These are phyloP conservation scores for Euclidia mi DNA, from an alignment of 2,888 invertebrate species.

Conservation along the genomic window DNA sequence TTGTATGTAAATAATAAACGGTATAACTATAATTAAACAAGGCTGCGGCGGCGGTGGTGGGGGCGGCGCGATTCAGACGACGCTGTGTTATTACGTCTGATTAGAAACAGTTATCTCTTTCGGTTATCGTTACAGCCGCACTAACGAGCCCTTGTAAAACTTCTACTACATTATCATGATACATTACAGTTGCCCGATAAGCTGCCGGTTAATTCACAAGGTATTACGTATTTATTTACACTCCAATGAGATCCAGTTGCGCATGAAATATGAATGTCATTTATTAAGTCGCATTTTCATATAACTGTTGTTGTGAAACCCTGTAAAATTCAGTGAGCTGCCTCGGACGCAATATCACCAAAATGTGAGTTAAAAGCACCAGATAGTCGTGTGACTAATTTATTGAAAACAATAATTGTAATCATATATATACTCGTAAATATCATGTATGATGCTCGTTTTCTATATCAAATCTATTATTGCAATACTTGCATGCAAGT, in stretches of 20 bases:
- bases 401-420: neutral
- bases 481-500: no score
- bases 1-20: slow-evolving; percentile 21
- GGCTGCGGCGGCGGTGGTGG: slow-evolving; percentile 33
- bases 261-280: slow-evolving; percentile 31
- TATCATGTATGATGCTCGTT: no score
- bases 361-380: neutral
- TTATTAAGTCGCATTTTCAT: slow-evolving; percentile 16
- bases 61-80: slow-evolving; percentile 45
- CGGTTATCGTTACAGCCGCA: slow-evolving; percentile 84
- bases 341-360: neutral
- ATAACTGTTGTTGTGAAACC: slow-evolving; percentile 16
- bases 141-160: slow-evolving; percentile 86
- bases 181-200: slow-evolving; percentile 78
- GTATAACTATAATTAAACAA: slow-evolving; percentile 23
- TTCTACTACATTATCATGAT: slow-evolving; percentile 80
- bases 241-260: slow-evolving; percentile 47
- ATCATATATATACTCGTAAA: neutral
- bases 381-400: neutral
- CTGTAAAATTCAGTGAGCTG: slow-evolving; percentile 17
- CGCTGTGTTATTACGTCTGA: slow-evolving; percentile 82
- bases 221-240: slow-evolving; percentile 71
- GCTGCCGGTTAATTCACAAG: slow-evolving; percentile 76
- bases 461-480: no score
- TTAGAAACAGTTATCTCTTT: slow-evolving; percentile 87